Conservation (phyloP, 2,113 vertebrate species). For the Trinectes maculatus region DNA sequence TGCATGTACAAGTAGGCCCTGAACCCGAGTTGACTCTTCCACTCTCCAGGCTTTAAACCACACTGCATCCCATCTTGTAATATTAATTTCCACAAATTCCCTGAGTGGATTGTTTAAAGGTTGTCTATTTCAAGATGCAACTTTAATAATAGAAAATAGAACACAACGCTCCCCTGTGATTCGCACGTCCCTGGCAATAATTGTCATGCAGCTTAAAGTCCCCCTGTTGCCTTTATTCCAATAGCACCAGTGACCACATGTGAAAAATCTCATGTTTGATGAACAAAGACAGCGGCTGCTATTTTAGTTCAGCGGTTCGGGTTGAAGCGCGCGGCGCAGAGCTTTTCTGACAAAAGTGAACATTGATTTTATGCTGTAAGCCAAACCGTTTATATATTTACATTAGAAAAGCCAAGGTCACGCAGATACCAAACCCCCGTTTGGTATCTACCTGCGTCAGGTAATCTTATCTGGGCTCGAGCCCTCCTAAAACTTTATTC, state of each 20-base stretch:
- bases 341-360: conserved; percentile 28
- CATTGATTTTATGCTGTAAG: conserved; percentile 46
- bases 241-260: conserved; percentile 34
- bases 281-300: conserved; percentile 2
- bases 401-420: conserved; percentile 55
- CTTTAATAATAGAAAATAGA: conserved; percentile 74
- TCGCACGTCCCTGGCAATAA: conserved; percentile 43
- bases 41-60: conserved; percentile 36
- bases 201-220: conserved; percentile 47
- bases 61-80: conserved; percentile 44
- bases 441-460: conserved; percentile 8
- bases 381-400: conserved; percentile 34
- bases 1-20: conserved; percentile 44
- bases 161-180: conserved; percentile 49
- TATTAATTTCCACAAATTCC: conserved; percentile 69
- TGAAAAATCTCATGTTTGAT: conserved; percentile 22
- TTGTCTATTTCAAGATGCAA: conserved; percentile 72
- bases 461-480: conserved; percentile 31
- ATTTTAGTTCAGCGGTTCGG: conserved; percentile 28
- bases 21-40: conserved; percentile 29
- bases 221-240: conserved; percentile 28
- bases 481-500: conserved; percentile 7
- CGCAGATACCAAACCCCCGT: conserved; percentile 30
- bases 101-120: conserved; percentile 54
- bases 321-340: conserved; percentile 22